Evolutionary conservation across 1,140 invertebrate species (phyloP), one percentile per base, ranked within the genome.

Genomic region (Danaus plexippus): DNA sequence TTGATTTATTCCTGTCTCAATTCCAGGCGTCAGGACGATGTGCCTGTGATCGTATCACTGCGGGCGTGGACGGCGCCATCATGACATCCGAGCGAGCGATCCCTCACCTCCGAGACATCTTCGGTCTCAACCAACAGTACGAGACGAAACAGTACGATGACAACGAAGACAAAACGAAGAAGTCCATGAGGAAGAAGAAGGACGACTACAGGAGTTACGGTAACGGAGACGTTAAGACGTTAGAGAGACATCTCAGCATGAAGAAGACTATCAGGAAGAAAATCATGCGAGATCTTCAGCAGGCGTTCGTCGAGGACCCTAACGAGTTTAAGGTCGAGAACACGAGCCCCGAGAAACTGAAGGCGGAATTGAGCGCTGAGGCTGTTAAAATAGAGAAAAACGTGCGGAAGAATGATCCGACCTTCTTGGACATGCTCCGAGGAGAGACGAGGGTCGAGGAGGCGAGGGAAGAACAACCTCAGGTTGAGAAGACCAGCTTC

Each of bases 211-310:
- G 90, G 61, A 89, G 90, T 2, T 83, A 91, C 58, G 88, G 89
- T 9, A 92, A 92, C 63, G 90, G 89, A 12, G 92, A 94, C 71
- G 91, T 93, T 12, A 93, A 94, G 73, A 93, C 94, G 9, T 79
- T 95, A 44, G 94, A 95, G 71, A 88, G 93, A 58, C 93, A 95
- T 76, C 87, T 95, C 53, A 94, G 93, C 61, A 95, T 95, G 94
- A 95, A 95, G 86, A 95, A 95, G 76, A 95, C 93, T 7, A 94
- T 95, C 56, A 81, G 93, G 45, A 95, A 94, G 80, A 94, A 95
- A 83, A 94, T 95, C 67, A 95, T 94, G 92, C 88, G 94, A 7
- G 93, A 95, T 71, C 86, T 95, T 47, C 91, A 92, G 69, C 91
- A 93, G 69, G 92, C 92, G 6, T 93, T 93, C 73, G 91, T 93